Evolutionary conservation across 2,888 invertebrate genomes (phyloP), one percentile per base, ranked within the genome.

Genomic region (Mallateleia sp.): DNA sequence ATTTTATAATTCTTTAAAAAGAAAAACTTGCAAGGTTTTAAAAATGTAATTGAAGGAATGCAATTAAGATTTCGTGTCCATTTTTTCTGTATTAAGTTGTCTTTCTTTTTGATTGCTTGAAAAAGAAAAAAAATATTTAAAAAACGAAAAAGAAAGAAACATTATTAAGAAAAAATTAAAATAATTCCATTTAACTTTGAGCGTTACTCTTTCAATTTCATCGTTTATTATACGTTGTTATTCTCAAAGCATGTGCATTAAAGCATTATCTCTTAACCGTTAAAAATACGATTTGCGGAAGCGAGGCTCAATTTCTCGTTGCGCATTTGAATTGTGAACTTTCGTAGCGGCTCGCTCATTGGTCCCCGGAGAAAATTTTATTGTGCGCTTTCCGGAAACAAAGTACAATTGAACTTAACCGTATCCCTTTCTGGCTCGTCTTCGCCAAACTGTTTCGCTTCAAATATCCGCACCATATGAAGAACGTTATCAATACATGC

Each of bases 381-480:
- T 67, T 58, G 54, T 78, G 47, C 47, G 24, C 64, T 78, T 67
- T 78, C 67, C 78, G 78, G 78, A 67, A 78, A 25, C 34, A 67
- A 78, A 58, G 18, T 54, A 77, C 77, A 77, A 77, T 77, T 66
- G 77, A 56, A 24, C 18, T 14, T 47, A 47, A 47, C 47, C 47
- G 47, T 47, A 47, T 20, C 28, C 50, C 50, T 60, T 74, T 56
- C 50, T 34, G 62, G 20, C 6, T 47, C 20, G 47, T 47, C 18
- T 47, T 47, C 47, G 18, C 9, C 32, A 62, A 62, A 74, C 42
- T 45, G 75, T 77, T 66, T 66, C 56, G 28, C 42, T 75, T 6
- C 20, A 58, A 52, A 64, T 75, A 75, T 75, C 77, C 77, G 77
- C 54, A 52, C 38, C 77, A 77, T 77, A 66, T 77, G 77, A 77